Evolutionary conservation across 2,797 vertebrate species (phyloP).

Genomic region (Parambassis ranga): DNA sequence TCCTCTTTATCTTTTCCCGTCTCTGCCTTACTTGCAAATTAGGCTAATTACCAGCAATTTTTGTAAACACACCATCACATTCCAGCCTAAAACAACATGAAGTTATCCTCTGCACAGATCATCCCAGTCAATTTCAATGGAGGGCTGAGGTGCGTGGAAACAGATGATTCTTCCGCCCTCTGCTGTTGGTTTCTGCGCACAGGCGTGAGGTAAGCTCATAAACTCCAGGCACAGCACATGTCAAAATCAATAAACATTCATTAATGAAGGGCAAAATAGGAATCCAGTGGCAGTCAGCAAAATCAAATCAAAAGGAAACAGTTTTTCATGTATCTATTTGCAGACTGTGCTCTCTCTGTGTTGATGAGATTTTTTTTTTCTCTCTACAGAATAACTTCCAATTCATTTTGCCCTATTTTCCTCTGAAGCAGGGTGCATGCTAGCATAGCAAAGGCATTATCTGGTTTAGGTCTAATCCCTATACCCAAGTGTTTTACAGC

Average conservation of each 20-base stretch:
- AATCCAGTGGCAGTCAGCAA: slow-evolving; percentile 53
- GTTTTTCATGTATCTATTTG: slow-evolving; percentile 52
- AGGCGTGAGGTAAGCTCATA: neutral
- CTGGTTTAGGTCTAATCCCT: slow-evolving; percentile 73
- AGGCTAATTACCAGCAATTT: rapidly evolving
- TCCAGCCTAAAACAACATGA: neutral
- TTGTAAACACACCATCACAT: no score
- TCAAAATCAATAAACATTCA: slow-evolving; percentile 59
- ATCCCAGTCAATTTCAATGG: neutral
- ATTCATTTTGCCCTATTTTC: slow-evolving; percentile 72
- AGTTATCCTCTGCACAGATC: neutral
- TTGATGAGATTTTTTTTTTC: slow-evolving; percentile 30
- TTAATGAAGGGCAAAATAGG: slow-evolving; percentile 50
- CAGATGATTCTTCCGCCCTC: slow-evolving; percentile 70
- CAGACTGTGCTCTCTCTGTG: slow-evolving; percentile 35
- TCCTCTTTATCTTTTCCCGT: no score
- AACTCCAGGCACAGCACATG: slow-evolving; percentile 34
- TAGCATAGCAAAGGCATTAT: slow-evolving; percentile 64
- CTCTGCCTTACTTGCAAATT: no score
- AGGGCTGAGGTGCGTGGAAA: slow-evolving; percentile 11
- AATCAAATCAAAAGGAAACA: slow-evolving; percentile 51
- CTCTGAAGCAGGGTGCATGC: slow-evolving; percentile 43
- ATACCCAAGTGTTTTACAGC: slow-evolving; percentile 71
- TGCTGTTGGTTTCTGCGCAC: slow-evolving; percentile 55
- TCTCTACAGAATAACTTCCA: slow-evolving; percentile 46